Evolutionary conservation across 1,140 invertebrate genomes (phyloP).

Genomic region (Magallana gigas): DNA sequence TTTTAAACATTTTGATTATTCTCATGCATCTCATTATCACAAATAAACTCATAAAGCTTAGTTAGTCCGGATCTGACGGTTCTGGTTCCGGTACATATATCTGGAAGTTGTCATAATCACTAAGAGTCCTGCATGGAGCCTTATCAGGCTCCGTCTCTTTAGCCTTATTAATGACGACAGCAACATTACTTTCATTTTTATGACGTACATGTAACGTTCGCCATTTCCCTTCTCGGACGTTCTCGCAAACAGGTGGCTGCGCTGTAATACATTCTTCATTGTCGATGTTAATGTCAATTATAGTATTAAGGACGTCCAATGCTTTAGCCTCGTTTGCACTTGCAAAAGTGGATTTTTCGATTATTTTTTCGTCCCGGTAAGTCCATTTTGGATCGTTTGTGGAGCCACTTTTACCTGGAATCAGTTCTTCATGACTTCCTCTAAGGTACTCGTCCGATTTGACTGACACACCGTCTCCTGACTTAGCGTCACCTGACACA

Average conservation of each 20-base stretch:
- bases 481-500: not conserved
- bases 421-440: not conserved
- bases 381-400: not conserved
- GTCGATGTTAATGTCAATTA: too few relatives aligned
- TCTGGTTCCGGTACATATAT: not conserved
- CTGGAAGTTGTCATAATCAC: conserved; percentile 13
- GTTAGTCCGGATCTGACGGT: not conserved
- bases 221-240: conserved; percentile 1
- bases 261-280: not conserved
- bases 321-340: too few relatives aligned
- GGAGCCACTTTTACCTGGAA: not conserved
- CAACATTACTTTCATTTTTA: not conserved
- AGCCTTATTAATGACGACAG: not conserved
- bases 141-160: not conserved
- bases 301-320: too few relatives aligned
- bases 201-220: not conserved
- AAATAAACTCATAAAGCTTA: too few relatives aligned
- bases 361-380: too few relatives aligned
- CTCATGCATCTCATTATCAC: too few relatives aligned
- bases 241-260: not conserved
- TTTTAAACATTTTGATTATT: too few relatives aligned
- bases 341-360: too few relatives aligned
- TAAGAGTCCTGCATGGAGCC: not conserved
- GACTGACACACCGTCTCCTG: not conserved
- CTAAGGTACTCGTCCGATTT: not conserved